These are phyloP conservation scores for Heliconius ismenius DNA, from an alignment of 2,888 invertebrate genomes.

Conservation along the genomic window DNA sequence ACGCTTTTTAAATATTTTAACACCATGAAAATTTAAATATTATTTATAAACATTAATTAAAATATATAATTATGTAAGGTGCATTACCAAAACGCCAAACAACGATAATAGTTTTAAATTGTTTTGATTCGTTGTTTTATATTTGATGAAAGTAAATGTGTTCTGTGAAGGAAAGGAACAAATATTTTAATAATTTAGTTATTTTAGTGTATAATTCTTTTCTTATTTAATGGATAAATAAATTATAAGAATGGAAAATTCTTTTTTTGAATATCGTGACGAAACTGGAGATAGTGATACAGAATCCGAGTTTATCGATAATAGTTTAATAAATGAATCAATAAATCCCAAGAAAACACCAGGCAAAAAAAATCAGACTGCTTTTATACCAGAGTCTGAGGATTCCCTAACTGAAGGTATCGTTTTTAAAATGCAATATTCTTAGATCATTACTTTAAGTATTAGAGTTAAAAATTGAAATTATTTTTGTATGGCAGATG, in stretches of 20 bases:
- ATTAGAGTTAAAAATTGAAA: background rate
- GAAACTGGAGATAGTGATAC: conserved; percentile 60
- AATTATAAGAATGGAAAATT: conserved; percentile 62
- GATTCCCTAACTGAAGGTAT: conserved; percentile 64
- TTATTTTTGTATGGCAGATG: conserved; percentile 48
- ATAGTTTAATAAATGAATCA: conserved; percentile 60
- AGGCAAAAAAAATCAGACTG: conserved; percentile 59
- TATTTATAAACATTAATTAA: background rate
- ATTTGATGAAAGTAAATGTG: background rate
- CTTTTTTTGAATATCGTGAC: conserved; percentile 72
- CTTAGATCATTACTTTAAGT: background rate
- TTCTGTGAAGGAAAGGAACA: background rate
- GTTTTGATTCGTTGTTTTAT: conserved; percentile 26
- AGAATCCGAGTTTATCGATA: conserved; percentile 68
- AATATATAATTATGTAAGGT: background rate
- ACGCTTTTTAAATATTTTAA: background rate
- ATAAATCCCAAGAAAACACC: conserved; percentile 56
- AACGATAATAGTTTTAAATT: conserved; percentile 35
- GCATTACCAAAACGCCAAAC: conserved; percentile 29
- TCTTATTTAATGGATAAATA: conserved; percentile 3
- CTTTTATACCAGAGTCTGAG: conserved; percentile 72
- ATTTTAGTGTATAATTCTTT: conserved; percentile 23
- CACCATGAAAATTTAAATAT: background rate
- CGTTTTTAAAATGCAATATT: background rate
- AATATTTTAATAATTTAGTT: conserved; percentile 7